Evolutionary conservation across 2,113 vertebrate species (phyloP), one percentile per base, ranked within the genome.

Genomic region (Xyliphius kryptos): DNA sequence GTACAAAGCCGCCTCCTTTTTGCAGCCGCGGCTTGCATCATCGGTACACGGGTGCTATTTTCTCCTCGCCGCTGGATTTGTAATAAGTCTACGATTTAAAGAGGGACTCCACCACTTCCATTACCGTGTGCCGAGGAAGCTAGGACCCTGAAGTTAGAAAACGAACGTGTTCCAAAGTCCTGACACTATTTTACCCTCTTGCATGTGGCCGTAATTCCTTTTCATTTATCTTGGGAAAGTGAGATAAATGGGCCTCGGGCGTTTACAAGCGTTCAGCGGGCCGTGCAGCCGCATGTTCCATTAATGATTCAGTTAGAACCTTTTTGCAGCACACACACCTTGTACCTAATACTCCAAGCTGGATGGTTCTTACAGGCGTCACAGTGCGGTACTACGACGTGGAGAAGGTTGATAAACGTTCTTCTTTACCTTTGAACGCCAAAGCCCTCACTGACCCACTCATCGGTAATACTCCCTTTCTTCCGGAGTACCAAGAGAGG

Each of bases 1-100:
- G 81, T 80, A 73, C 76, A 84, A 81, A 83, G 69, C 67, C 63
- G 44, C 74, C 12, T 2, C 10, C 16, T 46, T 77, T 77, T 50
- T 56, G 69, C 54, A 63, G 74, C 74, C 32, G 49, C 67, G 61
- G 32, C 19, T 76, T 49, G n/a, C 58, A 69, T 49, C 37, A 70
- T 64, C 43, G 11, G 59, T 78, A 63, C 61, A 72, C 54, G 69
- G n/a, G 49, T 21, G 74, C 64, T 69, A 6, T 11, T n/a, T 64
- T 57, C 53, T 49, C 62, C 53, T 46, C 63, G n/a, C 73, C 71
- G 73, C 74, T 59, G 61, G 52, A 76, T 77, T 82, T 76, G 71
- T 69, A 64, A 66, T 82, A 1, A 1, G 26, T 32, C 26, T 32
- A 3, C 26, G 26, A 6, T 32, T 32, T 32, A 2, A 32, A 32